Percentiles rank a stretch among this genome's conserved stretches.
phyloP scores from a whole-genome alignment of 2,888 invertebrate genomes.

The Sinohyriopsis cumingii region DNA sequence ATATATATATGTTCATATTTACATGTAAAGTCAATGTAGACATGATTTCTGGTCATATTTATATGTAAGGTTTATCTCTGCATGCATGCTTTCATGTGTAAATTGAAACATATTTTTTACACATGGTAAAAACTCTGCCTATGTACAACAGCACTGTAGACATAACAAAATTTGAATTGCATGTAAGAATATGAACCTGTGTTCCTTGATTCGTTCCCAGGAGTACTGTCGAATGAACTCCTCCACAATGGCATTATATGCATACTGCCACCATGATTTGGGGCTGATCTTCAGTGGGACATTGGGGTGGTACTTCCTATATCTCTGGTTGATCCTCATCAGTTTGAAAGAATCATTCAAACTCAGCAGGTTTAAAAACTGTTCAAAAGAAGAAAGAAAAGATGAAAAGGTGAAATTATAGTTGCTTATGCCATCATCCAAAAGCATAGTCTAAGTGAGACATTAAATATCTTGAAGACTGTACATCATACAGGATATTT shows the following conservation, averaged over 20 bases:
- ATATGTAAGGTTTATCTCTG: no score
- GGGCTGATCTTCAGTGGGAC: constrained; percentile 77
- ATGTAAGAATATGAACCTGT: constrained; percentile 73
- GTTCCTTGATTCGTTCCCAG: constrained; percentile 81
- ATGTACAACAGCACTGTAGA: background rate
- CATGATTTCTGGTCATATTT: no score
- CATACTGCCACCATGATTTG: constrained; percentile 85
- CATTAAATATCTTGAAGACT: no score
- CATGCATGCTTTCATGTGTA: background rate
- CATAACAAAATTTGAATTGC: background rate
- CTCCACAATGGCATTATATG: constrained; percentile 81
- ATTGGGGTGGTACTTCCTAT: constrained; percentile 79
- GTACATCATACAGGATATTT: no score
- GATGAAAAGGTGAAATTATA: no score
- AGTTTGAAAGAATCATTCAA: constrained; percentile 73
- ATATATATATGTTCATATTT: no score
- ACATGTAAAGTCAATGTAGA: no score
- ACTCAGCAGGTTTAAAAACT: constrained; percentile 78
- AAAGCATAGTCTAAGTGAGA: no score
- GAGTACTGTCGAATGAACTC: constrained; percentile 83
- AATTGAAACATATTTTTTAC: no score
- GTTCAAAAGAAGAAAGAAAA: constrained; percentile 10
- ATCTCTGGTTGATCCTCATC: constrained; percentile 80
- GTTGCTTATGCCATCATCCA: no score
- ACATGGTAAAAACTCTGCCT: background rate